Evolutionary conservation across 2,113 vertebrate species (phyloP), one percentile per base, ranked within the genome.

Genomic region (Montifringilla adamsi): DNA sequence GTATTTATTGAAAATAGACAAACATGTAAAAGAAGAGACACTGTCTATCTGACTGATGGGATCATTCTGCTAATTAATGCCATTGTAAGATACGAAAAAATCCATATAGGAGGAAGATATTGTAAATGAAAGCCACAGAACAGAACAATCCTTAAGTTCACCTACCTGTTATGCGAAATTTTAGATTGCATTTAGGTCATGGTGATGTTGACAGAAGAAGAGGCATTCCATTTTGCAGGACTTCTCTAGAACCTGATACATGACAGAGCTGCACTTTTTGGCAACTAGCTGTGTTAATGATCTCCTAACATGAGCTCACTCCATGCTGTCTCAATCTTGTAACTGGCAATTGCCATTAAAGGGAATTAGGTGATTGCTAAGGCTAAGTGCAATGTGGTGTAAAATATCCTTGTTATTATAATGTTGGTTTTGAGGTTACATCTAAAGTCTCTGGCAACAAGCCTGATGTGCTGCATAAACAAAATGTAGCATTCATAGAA

Each of bases 341-440:
- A 90, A 52, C 67, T 79, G 81, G 50, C 15, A 79, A 55, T 79
- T 74, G 59, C 52, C 44, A 59, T 91, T 95, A 77, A 66, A 73
- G 17, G 35, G 59, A 94, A 95, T 58, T 87, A 91, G 43, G 43
- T 77, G 72, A 74, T 47, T 83, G 63, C 41, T 85, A 75, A 80
- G 33, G 30, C 67, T 91, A 62, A 95, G 87, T 80, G 70, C 50
- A 85, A 58, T 55, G 70, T 88, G 30, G 63, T 88, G 78, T 85
- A 90, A 95, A 88, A 76, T 47, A 67, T 66, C 84, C 66, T 76
- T 89, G 84, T 76, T 91, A 70, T 87, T 79, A 49, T n/a, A 86
- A 84, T 50, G 37, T 53, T 70, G 22, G 62, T 79, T 94, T 94
- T 91, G 70, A 89, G 87, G 75, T 46, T 84, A 41, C 50, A 66